Conservation (phyloP, 2,888 invertebrate species). For the Thereva unica region DNA sequence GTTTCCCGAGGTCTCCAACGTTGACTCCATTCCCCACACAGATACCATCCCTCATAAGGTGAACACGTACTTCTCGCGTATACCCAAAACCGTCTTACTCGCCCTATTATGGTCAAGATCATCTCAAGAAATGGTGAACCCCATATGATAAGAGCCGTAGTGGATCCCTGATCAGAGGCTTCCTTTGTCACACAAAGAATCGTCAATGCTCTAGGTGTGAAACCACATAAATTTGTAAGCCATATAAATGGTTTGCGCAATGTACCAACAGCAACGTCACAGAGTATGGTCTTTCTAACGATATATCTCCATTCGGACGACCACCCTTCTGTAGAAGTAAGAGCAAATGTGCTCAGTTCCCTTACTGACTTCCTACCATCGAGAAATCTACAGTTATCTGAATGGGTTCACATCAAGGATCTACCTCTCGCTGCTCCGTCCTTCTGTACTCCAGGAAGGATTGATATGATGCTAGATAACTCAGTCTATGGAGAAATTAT, state of each 20-base stretch:
- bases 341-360: not conserved
- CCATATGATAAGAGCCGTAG: not conserved
- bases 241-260: not conserved
- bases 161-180: not conserved
- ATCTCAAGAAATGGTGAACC: not conserved
- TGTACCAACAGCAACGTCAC: not conserved
- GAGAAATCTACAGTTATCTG: not conserved
- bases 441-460: not conserved
- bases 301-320: not conserved
- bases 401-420: not conserved
- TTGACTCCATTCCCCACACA: not conserved
- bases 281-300: not conserved
- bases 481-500: constrained; percentile 1
- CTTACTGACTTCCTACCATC: constrained; percentile 4
- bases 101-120: constrained; percentile 1
- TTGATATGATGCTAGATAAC: not conserved
- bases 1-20: not conserved
- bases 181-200: not conserved
- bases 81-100: not conserved
- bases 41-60: not conserved
- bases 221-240: not conserved
- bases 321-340: not conserved
- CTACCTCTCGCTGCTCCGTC: not conserved
- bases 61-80: not conserved
- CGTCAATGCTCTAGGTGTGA: not conserved